Conservation (phyloP, 37 sponge, comb jelly and placozoan genomes). For the Mnemiopsis leidyi region DNA sequence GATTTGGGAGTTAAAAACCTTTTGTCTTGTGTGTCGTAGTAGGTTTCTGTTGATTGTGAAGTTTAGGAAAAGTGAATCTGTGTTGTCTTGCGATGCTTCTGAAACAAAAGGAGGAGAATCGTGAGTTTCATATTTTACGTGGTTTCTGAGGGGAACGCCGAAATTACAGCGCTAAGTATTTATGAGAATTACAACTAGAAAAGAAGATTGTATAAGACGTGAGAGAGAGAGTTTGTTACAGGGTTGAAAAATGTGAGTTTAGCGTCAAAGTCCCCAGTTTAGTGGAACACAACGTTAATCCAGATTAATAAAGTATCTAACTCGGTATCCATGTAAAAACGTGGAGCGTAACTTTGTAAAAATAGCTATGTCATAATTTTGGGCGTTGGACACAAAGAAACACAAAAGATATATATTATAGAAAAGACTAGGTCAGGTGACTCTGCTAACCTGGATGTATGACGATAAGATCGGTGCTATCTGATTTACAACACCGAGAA, state of each 20-base stretch:
- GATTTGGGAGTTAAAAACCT: conserved; percentile 14
- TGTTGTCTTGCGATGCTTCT: background rate
- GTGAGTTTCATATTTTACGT: too few species aligned
- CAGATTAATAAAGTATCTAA: too few species aligned
- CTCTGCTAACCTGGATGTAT: conserved; percentile 3
- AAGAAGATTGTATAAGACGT: too few species aligned
- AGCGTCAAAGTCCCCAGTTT: too few species aligned
- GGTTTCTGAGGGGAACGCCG: background rate
- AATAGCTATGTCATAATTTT: too few species aligned
- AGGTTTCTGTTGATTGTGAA: conserved; percentile 61
- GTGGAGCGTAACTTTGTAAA: background rate
- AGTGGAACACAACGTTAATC: background rate
- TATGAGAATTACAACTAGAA: background rate
- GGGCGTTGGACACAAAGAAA: too few species aligned
- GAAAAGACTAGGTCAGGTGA: too few species aligned
- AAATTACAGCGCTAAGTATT: background rate
- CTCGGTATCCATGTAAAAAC: too few species aligned
- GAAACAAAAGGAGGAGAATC: background rate
- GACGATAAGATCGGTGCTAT: conserved; percentile 25
- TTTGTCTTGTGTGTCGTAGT: conserved; percentile 47
- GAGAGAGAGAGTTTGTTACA: background rate
- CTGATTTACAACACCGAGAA: conserved; percentile 42
- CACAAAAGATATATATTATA: background rate
- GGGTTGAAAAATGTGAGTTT: background rate
- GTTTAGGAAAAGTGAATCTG: conserved; percentile 34